These are phyloP conservation scores for Pomatorhinus ruficollis DNA, from an alignment of 2,113 vertebrate species.

Conservation along the genomic window DNA sequence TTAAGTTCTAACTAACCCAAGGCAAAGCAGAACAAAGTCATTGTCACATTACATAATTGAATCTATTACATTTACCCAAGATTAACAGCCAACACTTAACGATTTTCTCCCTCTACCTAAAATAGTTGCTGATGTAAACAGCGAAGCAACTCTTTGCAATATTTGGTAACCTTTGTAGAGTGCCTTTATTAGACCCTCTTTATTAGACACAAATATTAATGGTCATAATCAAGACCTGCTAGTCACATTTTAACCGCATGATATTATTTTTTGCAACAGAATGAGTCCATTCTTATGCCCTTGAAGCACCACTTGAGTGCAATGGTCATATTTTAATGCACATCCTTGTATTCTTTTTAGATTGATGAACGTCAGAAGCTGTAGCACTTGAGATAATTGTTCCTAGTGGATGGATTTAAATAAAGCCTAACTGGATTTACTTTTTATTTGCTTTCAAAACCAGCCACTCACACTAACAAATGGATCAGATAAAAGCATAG, in stretches of 20 bases:
- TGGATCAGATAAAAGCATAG: not conserved
- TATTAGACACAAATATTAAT: not conserved
- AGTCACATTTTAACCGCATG: not conserved
- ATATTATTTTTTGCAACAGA: not conserved
- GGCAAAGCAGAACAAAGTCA: not conserved
- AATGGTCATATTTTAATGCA: slow-evolving; percentile 4
- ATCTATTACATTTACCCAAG: slow-evolving; percentile 1
- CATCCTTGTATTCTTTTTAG: not conserved
- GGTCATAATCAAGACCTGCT: not conserved
- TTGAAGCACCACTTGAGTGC: not conserved
- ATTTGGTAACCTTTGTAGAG: not conserved
- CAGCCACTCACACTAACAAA: not conserved
- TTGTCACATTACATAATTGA: slow-evolving; percentile 28
- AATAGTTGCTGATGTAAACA: slow-evolving; percentile 7
- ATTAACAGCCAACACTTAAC: slow-evolving; percentile 1
- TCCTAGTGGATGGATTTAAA: slow-evolving; percentile 9
- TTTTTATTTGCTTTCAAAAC: slow-evolving; percentile 27
- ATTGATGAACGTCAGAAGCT: slow-evolving; percentile 3
- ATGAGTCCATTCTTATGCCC: not conserved
- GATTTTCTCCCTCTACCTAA: not conserved
- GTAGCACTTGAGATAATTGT: slow-evolving; percentile 29
- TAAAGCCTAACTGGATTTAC: slow-evolving; percentile 53
- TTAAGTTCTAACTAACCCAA: slow-evolving; percentile 43
- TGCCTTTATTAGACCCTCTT: not conserved
- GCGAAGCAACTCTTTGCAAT: not conserved